phyloP scores from a whole-genome alignment of 2,888 invertebrate genomes.

The Drosophila longiperda region DNA sequence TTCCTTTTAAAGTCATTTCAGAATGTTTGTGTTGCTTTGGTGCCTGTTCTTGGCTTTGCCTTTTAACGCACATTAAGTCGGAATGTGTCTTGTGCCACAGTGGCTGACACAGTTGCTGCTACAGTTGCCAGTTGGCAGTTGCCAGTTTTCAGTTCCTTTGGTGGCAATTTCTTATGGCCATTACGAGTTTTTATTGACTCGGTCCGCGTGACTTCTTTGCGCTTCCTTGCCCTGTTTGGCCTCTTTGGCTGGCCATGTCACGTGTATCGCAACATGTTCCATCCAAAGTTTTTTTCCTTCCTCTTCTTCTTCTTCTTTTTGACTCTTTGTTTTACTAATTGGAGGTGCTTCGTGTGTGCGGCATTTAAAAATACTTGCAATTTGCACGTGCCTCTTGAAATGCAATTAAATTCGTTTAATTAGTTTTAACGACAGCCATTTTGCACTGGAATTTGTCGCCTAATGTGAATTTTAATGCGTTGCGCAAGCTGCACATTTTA shows the following conservation, averaged over 20 bases:
- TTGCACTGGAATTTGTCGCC: conserved; percentile 59
- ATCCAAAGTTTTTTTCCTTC: background rate
- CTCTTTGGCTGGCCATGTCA: conserved; percentile 31
- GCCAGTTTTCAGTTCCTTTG: conserved; percentile 61
- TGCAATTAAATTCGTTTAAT: conserved; percentile 77
- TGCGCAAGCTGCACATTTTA: conserved; percentile 20
- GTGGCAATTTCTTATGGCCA: conserved; percentile 76
- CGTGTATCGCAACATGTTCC: conserved; percentile 33
- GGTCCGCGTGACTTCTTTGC: conserved; percentile 54
- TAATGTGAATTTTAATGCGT: conserved; percentile 38
- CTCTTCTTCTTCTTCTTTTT: background rate
- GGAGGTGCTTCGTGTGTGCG: conserved; percentile 37
- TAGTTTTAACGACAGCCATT: conserved; percentile 76
- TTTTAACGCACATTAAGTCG: conserved; percentile 78
- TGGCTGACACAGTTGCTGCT: conserved; percentile 22
- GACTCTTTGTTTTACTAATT: conserved; percentile 59
- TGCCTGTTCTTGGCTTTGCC: conserved; percentile 42
- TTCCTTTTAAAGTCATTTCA: conserved; percentile 72
- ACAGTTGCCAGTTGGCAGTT: conserved; percentile 8
- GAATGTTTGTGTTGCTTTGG: conserved; percentile 27
- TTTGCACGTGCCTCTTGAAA: conserved; percentile 75
- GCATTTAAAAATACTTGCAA: conserved; percentile 73
- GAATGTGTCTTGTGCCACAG: conserved; percentile 66
- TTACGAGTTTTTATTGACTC: conserved; percentile 77
- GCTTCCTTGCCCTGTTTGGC: conserved; percentile 3